phyloP scores from a whole-genome alignment of 64 coral and sea anemone species.

The Actinia equina region DNA sequence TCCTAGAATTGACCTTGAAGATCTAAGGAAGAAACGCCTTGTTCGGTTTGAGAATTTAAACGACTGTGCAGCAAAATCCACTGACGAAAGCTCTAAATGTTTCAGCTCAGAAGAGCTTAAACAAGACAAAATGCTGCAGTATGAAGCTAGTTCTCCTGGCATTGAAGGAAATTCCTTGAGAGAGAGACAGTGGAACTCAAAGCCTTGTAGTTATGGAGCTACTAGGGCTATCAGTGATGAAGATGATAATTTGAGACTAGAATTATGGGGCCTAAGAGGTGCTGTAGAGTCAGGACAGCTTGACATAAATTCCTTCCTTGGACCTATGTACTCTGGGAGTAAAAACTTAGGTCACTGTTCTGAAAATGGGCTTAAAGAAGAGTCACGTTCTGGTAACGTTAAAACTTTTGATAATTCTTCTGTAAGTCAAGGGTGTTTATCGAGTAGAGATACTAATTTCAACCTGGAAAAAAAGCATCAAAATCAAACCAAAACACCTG shows the following conservation, averaged over 20 bases:
- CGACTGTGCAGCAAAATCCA: not conserved
- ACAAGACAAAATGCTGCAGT: not conserved
- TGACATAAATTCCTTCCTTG: slow-evolving; percentile 60
- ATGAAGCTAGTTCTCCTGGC: not conserved
- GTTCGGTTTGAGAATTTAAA: not conserved
- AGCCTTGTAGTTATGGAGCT: not conserved
- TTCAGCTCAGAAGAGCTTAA: not conserved
- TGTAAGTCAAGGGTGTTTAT: not conserved
- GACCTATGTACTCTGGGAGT: not conserved
- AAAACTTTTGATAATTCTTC: not conserved
- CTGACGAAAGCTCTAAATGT: not conserved
- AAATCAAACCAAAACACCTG: not conserved
- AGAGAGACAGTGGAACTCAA: not conserved
- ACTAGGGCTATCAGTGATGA: not conserved
- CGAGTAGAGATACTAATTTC: not conserved
- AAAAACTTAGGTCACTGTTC: not conserved
- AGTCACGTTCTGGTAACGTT: not conserved
- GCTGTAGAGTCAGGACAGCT: slow-evolving; percentile 70
- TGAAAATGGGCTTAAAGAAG: not conserved
- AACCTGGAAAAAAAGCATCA: not conserved
- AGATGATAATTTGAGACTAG: slow-evolving; percentile 70
- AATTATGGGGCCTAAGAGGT: slow-evolving; percentile 75
- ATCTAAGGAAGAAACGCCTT: not conserved
- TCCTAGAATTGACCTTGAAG: slow-evolving; percentile 19
- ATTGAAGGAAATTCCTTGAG: not conserved